phyloP scores from a whole-genome alignment of 2,113 vertebrate genomes.

The Pygathrix nemaeus region DNA sequence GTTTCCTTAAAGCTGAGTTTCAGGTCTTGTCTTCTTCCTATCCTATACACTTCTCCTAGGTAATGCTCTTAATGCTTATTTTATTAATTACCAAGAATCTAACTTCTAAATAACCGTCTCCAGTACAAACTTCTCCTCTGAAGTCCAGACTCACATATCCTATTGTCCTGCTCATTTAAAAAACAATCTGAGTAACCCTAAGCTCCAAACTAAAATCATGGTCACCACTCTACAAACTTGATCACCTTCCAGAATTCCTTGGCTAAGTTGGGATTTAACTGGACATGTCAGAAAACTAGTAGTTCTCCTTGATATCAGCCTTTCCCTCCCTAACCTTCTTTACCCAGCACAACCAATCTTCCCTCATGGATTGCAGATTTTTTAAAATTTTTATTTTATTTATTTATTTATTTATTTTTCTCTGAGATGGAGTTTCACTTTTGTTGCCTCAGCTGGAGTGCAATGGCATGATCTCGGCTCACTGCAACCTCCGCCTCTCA shows the following conservation, averaged over 20 bases:
- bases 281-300: not conserved
- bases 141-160: not conserved
- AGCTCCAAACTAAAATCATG: not conserved
- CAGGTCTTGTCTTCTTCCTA: not conserved
- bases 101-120: not conserved
- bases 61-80: not conserved
- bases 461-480: too few relatives aligned
- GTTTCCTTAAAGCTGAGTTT: not conserved
- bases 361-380: not conserved
- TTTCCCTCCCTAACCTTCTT: not conserved
- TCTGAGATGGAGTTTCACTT: too few relatives aligned
- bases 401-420: too few relatives aligned
- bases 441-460: too few relatives aligned
- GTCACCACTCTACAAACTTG: not conserved
- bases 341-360: not conserved
- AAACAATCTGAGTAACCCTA: not conserved
- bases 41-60: not conserved
- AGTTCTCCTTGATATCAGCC: not conserved
- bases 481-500: too few relatives aligned
- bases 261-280: not conserved
- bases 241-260: not conserved
- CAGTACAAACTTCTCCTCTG: not conserved
- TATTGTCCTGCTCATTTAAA: not conserved
- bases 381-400: not conserved
- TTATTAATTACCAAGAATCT: not conserved